A percentile compares a stretch with the other conserved stretches of the same genome.
Evolutionary conservation across 1,140 invertebrate species (phyloP).

Genomic region (Drosophila neocordata): DNA sequence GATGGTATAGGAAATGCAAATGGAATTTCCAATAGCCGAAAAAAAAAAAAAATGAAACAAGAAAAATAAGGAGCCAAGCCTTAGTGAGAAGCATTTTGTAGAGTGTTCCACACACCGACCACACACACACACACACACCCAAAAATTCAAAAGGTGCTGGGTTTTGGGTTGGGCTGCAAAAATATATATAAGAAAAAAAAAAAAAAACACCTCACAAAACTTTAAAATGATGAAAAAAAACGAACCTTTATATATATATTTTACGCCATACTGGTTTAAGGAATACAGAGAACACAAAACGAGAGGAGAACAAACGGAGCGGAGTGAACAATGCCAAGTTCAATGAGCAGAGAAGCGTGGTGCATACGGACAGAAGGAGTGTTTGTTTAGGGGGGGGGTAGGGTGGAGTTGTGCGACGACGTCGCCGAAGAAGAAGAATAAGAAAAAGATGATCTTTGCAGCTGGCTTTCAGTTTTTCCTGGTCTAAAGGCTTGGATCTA

Average conservation of each 20-base stretch:
- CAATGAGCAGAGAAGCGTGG: constrained; percentile 51
- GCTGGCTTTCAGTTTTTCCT: constrained; percentile 47
- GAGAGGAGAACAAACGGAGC: constrained; percentile 14
- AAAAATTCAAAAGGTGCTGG: constrained; percentile 3
- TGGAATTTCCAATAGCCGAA: constrained; percentile 1
- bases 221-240: constrained; percentile 17
- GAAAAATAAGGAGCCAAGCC: constrained; percentile 5
- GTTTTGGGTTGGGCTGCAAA: constrained; percentile 7
- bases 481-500: constrained; percentile 19
- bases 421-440: constrained; percentile 40
- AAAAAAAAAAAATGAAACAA: not conserved
- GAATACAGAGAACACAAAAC: constrained; percentile 52
- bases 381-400: not conserved
- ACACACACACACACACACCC: not conserved
- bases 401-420: not conserved
- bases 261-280: constrained; percentile 78
- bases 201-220: not conserved
- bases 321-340: constrained; percentile 74
- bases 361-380: constrained; percentile 3
- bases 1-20: constrained; percentile 2
- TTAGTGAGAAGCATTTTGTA: not conserved
- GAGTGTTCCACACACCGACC: not conserved
- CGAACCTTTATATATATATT: constrained; percentile 43
- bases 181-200: too few species aligned
- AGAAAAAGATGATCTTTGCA: constrained; percentile 50